phyloP scores from a whole-genome alignment of 2,113 vertebrate species.

The Tichodroma muraria region DNA sequence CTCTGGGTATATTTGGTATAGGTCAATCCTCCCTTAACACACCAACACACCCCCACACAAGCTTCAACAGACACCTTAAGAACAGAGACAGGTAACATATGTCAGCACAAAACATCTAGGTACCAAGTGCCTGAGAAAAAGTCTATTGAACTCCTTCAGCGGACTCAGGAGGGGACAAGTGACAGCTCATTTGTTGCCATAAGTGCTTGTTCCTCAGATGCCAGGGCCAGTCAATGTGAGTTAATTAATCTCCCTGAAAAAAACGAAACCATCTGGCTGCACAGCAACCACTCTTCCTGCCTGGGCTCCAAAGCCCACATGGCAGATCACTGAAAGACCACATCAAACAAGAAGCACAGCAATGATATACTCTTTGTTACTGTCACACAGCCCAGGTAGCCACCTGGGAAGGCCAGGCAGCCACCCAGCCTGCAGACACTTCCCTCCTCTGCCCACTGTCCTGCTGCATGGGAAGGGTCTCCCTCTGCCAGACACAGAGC shows the following conservation, averaged over 20 bases:
- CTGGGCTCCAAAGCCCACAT: background rate
- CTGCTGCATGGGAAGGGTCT: background rate
- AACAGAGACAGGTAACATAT: background rate
- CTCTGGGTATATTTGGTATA: background rate
- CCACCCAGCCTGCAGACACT: background rate
- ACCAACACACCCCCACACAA: background rate
- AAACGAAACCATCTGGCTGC: background rate
- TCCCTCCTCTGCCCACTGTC: background rate
- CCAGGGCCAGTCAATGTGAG: background rate
- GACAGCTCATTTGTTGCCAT: background rate
- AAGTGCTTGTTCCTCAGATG: background rate
- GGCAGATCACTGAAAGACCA: background rate
- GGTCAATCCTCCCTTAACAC: background rate
- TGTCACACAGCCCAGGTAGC: background rate
- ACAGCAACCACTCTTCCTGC: background rate
- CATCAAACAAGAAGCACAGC: background rate
- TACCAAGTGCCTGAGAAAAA: background rate
- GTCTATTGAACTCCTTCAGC: background rate
- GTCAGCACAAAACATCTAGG: background rate
- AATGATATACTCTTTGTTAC: background rate
- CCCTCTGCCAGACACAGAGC: background rate
- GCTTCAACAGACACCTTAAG: background rate
- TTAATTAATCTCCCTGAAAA: conserved; percentile 1
- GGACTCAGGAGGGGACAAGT: background rate
- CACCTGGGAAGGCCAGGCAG: background rate